A percentile compares a stretch with the other conserved stretches of the same genome.
These are phyloP conservation scores for Brachypteracias leptosomus DNA, from an alignment of 2,113 vertebrate genomes.

Conservation along the genomic window DNA sequence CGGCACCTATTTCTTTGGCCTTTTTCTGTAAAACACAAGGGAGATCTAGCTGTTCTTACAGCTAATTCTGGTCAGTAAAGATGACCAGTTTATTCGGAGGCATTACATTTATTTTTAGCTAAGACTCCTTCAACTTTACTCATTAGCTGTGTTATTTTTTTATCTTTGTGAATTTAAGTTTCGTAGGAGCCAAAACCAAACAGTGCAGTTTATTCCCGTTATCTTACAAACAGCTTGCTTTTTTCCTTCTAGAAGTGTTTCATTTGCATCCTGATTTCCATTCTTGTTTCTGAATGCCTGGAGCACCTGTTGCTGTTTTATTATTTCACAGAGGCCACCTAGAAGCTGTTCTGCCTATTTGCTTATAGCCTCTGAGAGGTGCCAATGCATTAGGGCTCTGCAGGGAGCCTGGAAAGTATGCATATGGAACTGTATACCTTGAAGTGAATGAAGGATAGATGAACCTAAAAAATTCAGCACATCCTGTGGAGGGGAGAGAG, in stretches of 20 bases:
- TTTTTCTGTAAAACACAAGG: not conserved
- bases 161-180: not conserved
- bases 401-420: not conserved
- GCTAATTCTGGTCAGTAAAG: not conserved
- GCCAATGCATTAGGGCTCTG: not conserved
- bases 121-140: not conserved
- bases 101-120: not conserved
- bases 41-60: accelerated
- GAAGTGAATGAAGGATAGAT: not conserved
- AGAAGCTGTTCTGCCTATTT: not conserved
- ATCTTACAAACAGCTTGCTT: not conserved
- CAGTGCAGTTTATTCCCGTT: not conserved
- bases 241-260: not conserved
- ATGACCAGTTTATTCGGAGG: not conserved
- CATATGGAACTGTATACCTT: not conserved
- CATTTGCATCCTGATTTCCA: not conserved
- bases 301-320: not conserved
- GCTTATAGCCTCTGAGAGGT: not conserved
- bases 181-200: not conserved
- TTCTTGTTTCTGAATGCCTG: not conserved
- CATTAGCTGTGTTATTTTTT: not conserved
- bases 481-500: accelerated
- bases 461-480: not conserved
- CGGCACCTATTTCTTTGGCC: not conserved
- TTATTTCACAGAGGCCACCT: not conserved